Evolutionary conservation across 92 coral and sea anemone species (phyloP).

Genomic region (Hydrozoanthus gracilis): DNA sequence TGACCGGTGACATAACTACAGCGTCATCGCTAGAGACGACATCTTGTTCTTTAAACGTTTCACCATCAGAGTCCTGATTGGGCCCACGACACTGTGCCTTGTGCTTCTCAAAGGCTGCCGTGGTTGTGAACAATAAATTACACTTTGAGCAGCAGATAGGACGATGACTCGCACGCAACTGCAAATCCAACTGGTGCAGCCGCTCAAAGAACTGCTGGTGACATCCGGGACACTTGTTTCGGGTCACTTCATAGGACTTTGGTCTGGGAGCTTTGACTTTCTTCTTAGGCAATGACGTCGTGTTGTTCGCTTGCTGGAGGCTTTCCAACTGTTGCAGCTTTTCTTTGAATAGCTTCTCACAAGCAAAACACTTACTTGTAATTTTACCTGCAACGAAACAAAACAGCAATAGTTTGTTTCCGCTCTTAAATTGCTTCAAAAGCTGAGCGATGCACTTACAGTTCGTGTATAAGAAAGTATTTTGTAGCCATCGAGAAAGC

Average conservation of each 20-base stretch:
- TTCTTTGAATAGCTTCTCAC: conserved; percentile 17
- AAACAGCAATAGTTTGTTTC: no score
- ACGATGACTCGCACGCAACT: conserved; percentile 32
- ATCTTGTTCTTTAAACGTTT: neutral
- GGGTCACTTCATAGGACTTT: conserved; percentile 30
- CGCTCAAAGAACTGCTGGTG: conserved; percentile 47
- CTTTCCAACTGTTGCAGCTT: conserved; percentile 28
- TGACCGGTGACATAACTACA: neutral
- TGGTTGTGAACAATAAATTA: conserved; percentile 22
- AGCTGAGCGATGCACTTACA: no score
- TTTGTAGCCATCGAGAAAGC: no score
- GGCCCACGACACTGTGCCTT: conserved; percentile 18
- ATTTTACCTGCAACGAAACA: conserved; percentile 2
- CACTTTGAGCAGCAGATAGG: conserved; percentile 44
- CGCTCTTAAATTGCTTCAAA: no score
- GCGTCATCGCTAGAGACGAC: neutral
- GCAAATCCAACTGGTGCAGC: conserved; percentile 31
- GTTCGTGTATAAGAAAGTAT: no score
- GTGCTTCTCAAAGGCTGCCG: conserved; percentile 35
- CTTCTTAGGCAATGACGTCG: neutral
- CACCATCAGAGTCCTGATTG: neutral
- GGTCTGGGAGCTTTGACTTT: neutral
- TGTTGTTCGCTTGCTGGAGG: conserved; percentile 17
- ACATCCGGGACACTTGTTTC: conserved; percentile 43
- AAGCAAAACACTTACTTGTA: conserved; percentile 16